Base-by-base conservation (phyloP, 2,888 invertebrate species). In the Limulus polyphemus region DNA sequence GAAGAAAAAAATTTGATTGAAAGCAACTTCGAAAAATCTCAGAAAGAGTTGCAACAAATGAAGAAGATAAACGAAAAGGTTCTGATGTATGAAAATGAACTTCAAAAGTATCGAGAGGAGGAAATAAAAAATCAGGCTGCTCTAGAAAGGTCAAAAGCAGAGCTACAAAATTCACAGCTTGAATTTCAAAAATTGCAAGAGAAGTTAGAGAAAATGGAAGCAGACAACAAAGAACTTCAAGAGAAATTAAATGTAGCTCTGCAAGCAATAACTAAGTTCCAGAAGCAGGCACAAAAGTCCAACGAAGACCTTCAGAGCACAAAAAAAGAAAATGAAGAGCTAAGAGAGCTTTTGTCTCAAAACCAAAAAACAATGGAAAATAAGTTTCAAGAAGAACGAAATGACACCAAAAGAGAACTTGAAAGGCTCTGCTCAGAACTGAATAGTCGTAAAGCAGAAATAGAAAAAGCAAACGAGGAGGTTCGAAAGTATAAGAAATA, bases 41-140 rank as follows among this genome's bases (percentile, higher is more conserved):
- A 91, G 75, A 92, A 93, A 74, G 93, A 93, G 78, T 89, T 71
- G 86, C 89, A 0, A 81, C 90, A 71, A 83, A 90, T 71, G 88
- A 90, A 74, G 91, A 90, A 71, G 91, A 92, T 77, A 81, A 89
- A 55, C 92, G 92, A 74, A 92, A 91, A 77, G 85, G 90, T 81
- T 88, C 89, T 72, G 92, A 92, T 73, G 90, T 91, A 71, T 88
- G 90, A 73, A 92, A 92, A 70, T 87, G 90, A 74, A 83, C 85
- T 62, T 86, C 90, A 52, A 52, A 59, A 13, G 70, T 69, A 54
- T 56, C 67, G 5, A 56, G 70, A 16, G 55, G 67, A 55, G 83
- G 89, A 11, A 89, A 90, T 73, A 83, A 83, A 88, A 76, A 87
- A 86, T 73, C 87, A 87, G 72, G 72, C 74, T 49, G 70, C 70